Evolutionary conservation across 2,888 invertebrate species (phyloP).

Genomic region (Melinopterus prodromus): DNA sequence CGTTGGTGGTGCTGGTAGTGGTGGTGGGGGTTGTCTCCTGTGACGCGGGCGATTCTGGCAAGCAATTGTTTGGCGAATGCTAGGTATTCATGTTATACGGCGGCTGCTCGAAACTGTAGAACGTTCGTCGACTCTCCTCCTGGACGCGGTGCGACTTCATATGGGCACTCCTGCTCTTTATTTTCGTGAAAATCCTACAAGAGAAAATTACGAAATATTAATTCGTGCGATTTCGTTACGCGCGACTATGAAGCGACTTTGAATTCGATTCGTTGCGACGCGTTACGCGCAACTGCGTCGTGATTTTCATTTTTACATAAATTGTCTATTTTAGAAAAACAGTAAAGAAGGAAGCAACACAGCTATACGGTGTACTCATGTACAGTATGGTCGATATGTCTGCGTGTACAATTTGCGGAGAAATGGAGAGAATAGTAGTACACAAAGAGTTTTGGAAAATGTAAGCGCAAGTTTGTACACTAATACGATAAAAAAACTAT

Average conservation of each 20-base stretch:
- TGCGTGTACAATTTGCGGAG: conserved; percentile 13
- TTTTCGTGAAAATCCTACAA: conserved; percentile 96
- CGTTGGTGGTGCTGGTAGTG: conserved; percentile 19
- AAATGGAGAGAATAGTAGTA: neutral
- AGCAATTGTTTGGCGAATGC: conserved; percentile 43
- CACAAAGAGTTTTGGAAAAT: neutral
- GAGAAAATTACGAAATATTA: conserved; percentile 57
- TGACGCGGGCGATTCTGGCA: conserved; percentile 10
- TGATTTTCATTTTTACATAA: neutral
- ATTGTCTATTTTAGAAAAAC: neutral
- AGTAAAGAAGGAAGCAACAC: conserved; percentile 18
- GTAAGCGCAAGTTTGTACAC: neutral
- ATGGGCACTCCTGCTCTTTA: conserved; percentile 98
- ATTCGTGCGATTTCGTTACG: neutral
- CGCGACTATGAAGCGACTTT: neutral
- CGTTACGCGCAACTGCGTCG: neutral
- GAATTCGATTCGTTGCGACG: neutral
- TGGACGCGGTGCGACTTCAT: conserved; percentile 98
- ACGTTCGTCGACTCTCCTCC: conserved; percentile 61
- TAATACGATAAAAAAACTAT: neutral
- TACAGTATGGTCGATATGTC: conserved; percentile 20
- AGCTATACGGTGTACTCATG: conserved; percentile 20
- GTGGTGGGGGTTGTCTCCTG: conserved; percentile 23
- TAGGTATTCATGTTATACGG: conserved; percentile 59
- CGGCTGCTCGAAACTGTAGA: conserved; percentile 41